Base-by-base conservation (phyloP, 2,113 vertebrate species). In the Menidia beryllina region DNA sequence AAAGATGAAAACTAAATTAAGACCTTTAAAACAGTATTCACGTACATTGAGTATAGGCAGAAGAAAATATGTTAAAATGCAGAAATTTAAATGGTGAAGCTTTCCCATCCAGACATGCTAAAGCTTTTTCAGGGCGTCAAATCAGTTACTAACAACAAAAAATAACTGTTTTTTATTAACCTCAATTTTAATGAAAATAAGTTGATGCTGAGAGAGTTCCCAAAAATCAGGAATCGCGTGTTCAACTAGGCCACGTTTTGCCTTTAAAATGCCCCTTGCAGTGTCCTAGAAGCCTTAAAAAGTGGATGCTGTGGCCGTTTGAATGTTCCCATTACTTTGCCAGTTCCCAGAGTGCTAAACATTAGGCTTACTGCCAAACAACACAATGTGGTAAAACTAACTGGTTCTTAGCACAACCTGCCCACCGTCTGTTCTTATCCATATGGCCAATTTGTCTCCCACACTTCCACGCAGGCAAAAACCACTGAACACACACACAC, bases 351-450 rank as follows among this genome's bases (percentile, higher is more conserved):
- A 61, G 77, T 80, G 79, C 81, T 71, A 77, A 84, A 82, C 81
- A 87, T 89, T 79, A 76, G 83, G 88, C 83, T 7, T 14, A 5
- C 51, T 86, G 81, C 86, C 84, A 86, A 84, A 83, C 70, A 71
- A 75, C 84, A 88, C 72, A 89, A 85, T 84, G 84, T 78, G 81
- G 64, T 56, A 68, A 49, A 82, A 82, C 75, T 84, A 88, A 88
- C 86, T 70, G 68, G 71, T 84, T 87, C 74, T 79, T 72, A 75
- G 72, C 56, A 63, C 77, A 89, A 86, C 77, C 76, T 84, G 84
- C 74, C 57, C 75, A 63, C 84, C 63, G 74, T 81, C 84, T 87
- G 81, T 73, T 84, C 75, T 81, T 83, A 88, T 77, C 81, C 85
- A 86, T 80, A 75, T 73, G 77, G 74, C 47, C 67, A 76, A 78